Evolutionary conservation across 30 jellyfish, hydroid and myxozoan genomes (phyloP), one percentile per base, ranked within the genome.

Genomic region (Clytia hemisphaerica): DNA sequence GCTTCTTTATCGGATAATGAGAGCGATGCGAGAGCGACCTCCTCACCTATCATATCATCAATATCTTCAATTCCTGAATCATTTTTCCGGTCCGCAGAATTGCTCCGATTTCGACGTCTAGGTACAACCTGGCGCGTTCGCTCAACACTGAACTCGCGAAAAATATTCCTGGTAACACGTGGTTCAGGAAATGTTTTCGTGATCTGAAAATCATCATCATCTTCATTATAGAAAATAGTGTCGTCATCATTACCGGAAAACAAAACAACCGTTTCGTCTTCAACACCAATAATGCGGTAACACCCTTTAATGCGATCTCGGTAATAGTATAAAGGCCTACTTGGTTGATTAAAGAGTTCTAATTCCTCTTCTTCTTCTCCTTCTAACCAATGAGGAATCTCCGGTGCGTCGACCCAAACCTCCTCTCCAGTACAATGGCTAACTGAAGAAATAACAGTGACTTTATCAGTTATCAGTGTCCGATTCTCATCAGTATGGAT

Each of bases 201-300:
- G 6, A 50, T 26, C 69, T 61, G 42, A 16, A 72, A 75, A 6
- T 45, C 54, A 10, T 80, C 45, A 4, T 47, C 51, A 36, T 67
- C 93, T 26, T 79, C 74, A 18, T 85, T 70, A 53, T 91, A 91
- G 72, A 91, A 91, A 49, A 91, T 82, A 25, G 95, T 83, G 54
- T 91, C 99, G 68, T 91, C 99, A 48, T 91, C 99, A 30, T 91
- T 91, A n/a, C 94, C 99, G 24, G 99, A 91, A 60, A 91, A 91
- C 25, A 91, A 69, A 15, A 91, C 82, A 10, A 91, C 99, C 5
- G 99, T 82, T 62, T 91, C 99, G 73, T 91, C 99, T 51, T 91
- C 99, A 7, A 91, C 99, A 9, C 99, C 95, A 9, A 91, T 77
- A 10, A 91, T 91, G 6, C 99, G 82, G 60, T 91, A 91, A 58